Percentiles rank a stretch among this genome's conserved stretches.
Evolutionary conservation across 2,113 vertebrate species (phyloP).

Genomic region (Siphamia tubifer): DNA sequence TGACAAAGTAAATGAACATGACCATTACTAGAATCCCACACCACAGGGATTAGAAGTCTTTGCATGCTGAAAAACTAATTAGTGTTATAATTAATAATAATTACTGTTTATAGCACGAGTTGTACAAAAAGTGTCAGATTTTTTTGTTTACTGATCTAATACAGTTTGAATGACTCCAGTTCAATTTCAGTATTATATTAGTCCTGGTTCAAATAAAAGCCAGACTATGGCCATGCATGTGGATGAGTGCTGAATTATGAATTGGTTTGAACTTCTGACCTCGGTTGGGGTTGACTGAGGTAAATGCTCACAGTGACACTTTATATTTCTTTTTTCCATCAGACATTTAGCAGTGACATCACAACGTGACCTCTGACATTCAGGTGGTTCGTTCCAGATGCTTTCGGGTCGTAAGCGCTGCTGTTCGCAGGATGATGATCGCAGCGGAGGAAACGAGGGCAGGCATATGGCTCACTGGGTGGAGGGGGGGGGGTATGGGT

Average conservation of each 20-base stretch:
- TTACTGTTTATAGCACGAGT: too few species aligned
- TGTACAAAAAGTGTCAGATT: background rate
- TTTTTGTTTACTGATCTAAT: background rate
- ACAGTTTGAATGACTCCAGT: background rate
- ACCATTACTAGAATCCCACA: too few species aligned
- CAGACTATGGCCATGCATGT: background rate
- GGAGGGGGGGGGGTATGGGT: background rate
- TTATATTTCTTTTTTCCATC: slow-evolving; percentile 32
- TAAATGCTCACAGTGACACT: slow-evolving; percentile 42
- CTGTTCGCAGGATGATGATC: slow-evolving; percentile 38
- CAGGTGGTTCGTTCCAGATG: slow-evolving; percentile 65
- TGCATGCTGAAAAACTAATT: too few species aligned
- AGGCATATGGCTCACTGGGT: background rate
- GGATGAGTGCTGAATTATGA: slow-evolving; percentile 45
- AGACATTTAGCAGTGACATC: slow-evolving; percentile 72
- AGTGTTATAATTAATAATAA: too few species aligned
- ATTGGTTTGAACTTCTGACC: slow-evolving; percentile 63
- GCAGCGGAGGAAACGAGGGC: background rate
- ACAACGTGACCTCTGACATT: slow-evolving; percentile 54
- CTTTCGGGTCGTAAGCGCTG: slow-evolving; percentile 46
- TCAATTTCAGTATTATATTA: background rate
- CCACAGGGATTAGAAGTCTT: too few species aligned
- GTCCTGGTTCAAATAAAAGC: background rate
- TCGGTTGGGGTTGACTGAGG: slow-evolving; percentile 41
- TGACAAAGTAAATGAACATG: too few species aligned